Percentiles rank a stretch among this genome's conserved stretches.
phyloP scores from a whole-genome alignment of 2,797 vertebrate species.

The Tenualosa thibaudeaui region DNA sequence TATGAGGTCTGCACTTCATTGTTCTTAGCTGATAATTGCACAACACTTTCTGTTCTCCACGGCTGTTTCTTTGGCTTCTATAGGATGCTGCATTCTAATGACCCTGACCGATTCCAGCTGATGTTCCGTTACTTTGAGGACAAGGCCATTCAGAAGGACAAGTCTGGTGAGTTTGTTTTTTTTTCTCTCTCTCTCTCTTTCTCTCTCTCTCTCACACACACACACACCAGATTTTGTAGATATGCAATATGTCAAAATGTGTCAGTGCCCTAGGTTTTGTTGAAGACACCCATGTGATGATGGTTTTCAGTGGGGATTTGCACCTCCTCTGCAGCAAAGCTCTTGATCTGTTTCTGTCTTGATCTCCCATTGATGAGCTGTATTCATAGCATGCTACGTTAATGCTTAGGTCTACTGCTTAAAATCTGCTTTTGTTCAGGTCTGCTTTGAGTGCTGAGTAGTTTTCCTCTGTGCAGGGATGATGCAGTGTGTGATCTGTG shows the following conservation, averaged over 20 bases:
- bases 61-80: background rate
- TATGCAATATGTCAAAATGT: too few relatives aligned
- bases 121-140: conserved; percentile 98
- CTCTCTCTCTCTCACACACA: background rate
- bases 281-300: too few relatives aligned
- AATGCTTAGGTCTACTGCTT: background rate
- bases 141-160: conserved; percentile 97
- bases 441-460: too few relatives aligned
- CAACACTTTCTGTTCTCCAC: too few relatives aligned
- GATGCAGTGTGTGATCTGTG: conserved; percentile 97
- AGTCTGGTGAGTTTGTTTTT: conserved; percentile 81
- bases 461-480: conserved; percentile 76
- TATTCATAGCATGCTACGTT: background rate
- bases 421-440: background rate
- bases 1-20: too few relatives aligned
- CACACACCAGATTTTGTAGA: too few relatives aligned
- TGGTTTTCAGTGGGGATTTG: too few relatives aligned
- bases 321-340: background rate
- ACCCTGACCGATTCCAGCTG: conserved; percentile 94
- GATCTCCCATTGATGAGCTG: background rate
- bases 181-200: background rate
- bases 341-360: background rate
- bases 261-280: too few relatives aligned
- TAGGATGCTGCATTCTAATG: conserved; percentile 86
- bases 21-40: too few relatives aligned